A percentile compares a stretch with the other conserved stretches of the same genome.
Evolutionary conservation across 1,140 invertebrate species (phyloP).

Genomic region (Asbolus verrucosus): DNA sequence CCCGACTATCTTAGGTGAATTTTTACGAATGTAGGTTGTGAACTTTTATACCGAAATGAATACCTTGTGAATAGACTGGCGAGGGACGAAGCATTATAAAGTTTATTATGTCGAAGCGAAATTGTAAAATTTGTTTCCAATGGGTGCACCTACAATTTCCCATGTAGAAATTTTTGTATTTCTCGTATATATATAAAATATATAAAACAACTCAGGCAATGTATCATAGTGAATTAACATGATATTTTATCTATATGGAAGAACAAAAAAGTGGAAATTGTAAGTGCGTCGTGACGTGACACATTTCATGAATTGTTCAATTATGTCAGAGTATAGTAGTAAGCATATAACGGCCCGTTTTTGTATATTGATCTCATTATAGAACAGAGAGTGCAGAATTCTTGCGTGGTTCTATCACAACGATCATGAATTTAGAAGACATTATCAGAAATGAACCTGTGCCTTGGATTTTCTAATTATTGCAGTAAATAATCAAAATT

Average conservation of each 20-base stretch:
- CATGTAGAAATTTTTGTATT: not conserved
- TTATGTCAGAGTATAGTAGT: not conserved
- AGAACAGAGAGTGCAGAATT: not conserved
- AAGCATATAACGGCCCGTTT: conserved; percentile 6
- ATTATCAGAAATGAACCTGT: conserved; percentile 38
- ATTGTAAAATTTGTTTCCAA: too few relatives aligned
- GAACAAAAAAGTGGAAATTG: conserved; percentile 1
- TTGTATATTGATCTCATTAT: conserved; percentile 41
- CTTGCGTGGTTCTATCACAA: conserved; percentile 9
- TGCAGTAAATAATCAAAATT: conserved; percentile 46
- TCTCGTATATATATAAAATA: conserved; percentile 16
- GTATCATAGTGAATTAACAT: conserved; percentile 13
- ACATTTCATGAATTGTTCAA: conserved; percentile 20
- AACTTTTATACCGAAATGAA: not conserved
- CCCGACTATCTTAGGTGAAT: too few relatives aligned
- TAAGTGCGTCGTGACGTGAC: not conserved
- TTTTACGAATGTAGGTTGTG: not conserved
- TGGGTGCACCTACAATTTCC: not conserved
- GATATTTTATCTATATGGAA: conserved; percentile 11
- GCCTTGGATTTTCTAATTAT: conserved; percentile 45
- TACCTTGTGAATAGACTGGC: conserved; percentile 1
- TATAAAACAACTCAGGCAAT: conserved; percentile 23
- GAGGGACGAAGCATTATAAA: not conserved
- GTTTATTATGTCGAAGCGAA: too few relatives aligned
- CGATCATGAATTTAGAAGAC: conserved; percentile 24